Base-by-base conservation (phyloP, 2,113 vertebrate genomes). In the Saccopteryx bilineata region DNA sequence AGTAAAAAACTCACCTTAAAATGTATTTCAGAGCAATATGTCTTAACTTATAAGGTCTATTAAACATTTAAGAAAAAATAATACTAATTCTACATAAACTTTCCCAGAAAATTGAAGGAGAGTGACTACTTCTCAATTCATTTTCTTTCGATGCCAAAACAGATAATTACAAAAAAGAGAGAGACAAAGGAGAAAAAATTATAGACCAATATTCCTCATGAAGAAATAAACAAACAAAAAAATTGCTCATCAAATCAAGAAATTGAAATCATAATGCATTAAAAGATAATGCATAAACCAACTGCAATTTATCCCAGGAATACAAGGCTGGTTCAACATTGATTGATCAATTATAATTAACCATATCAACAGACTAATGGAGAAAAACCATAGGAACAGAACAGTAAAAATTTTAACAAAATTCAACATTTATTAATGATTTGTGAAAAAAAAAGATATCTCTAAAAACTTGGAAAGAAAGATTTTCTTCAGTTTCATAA, bases 41-140 rank as follows among this genome's bases (percentile, higher is more conserved):
- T 2, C n/a, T 76, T 48, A 82, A n/a, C 10, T 86, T 90, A 69
- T 4, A 6, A 81, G 69, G 9, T 69, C 9, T 71, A 23, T 61
- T 46, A 90, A 85, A 69, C 1, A 75, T 61, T 69, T 91, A 91
- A 87, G 46, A 17, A 81, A 81, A 85, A 87, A 69, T 52, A 54
- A 78, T 46, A 80, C 15, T 61, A 81, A 28, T 71, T 71, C n/a
- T 33, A 83, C 1, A 79, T 71, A 86, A 92, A 54, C 8, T 56
- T 8, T 86, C 52, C 5, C 28, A 83, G 48, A 69, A 94, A 91
- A 72, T 26, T 68, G 6, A 78, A 82, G 31, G 21, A 50, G n/a
- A n/a, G 4, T 50, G 1, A 75, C 8, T 68, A 81, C 15, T 71
- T 65, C 54, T 52, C 24, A 87, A 63, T 5, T 83, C 7, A 56